phyloP scores from a whole-genome alignment of 2,888 invertebrate genomes.

The Chesias legatella region DNA sequence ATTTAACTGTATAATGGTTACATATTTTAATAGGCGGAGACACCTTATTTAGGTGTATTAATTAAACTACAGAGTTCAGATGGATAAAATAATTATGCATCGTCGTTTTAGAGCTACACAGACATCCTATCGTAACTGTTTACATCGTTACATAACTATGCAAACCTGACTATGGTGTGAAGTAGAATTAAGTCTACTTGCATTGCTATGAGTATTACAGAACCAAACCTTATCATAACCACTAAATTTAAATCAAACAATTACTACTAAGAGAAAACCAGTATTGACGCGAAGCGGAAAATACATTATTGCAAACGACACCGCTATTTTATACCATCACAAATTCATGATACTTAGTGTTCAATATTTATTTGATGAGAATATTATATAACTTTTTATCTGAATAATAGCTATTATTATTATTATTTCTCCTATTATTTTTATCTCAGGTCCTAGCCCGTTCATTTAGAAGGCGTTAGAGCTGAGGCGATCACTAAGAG shows the following conservation, averaged over 20 bases:
- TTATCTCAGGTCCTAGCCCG: too few relatives aligned
- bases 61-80: conserved; percentile 76
- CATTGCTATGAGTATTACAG: conserved; percentile 63
- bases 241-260: conserved; percentile 36
- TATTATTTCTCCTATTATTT: too few relatives aligned
- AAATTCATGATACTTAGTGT: too few relatives aligned
- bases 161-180: conserved; percentile 67
- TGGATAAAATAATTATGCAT: conserved; percentile 77
- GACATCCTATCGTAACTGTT: conserved; percentile 53
- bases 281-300: too few relatives aligned
- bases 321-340: too few relatives aligned
- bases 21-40: conserved; percentile 79
- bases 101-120: conserved; percentile 68
- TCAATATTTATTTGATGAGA: too few relatives aligned
- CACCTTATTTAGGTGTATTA: conserved; percentile 76
- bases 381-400: too few relatives aligned
- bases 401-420: too few relatives aligned
- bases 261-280: conserved; percentile 12
- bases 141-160: conserved; percentile 38
- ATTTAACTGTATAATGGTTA: conserved; percentile 74
- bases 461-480: too few relatives aligned
- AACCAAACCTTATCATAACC: conserved; percentile 37
- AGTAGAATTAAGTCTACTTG: conserved; percentile 51
- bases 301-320: too few relatives aligned
- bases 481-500: too few relatives aligned